Evolutionary conservation across 2,888 invertebrate species (phyloP).

Genomic region (Erynnis tages): DNA sequence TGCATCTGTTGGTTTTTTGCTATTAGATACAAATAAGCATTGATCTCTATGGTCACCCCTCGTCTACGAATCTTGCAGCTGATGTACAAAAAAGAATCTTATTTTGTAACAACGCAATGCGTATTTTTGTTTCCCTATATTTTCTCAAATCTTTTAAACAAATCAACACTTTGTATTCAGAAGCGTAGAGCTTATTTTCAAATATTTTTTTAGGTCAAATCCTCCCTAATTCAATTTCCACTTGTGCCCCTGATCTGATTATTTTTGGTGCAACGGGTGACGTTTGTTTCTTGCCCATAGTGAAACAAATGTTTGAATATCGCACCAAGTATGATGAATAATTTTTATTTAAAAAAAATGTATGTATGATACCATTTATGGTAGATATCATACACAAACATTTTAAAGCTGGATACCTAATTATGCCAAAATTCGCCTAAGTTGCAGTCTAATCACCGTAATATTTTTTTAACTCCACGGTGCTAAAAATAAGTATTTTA

Average conservation of each 20-base stretch:
- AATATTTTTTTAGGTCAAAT: conserved; percentile 54
- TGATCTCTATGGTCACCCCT: conserved; percentile 65
- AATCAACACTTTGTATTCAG: conserved; percentile 1
- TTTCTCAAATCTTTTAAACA: background rate
- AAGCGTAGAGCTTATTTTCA: conserved; percentile 3
- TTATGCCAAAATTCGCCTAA: too few species aligned
- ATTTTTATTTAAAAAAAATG: too few species aligned
- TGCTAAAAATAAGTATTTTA: too few species aligned
- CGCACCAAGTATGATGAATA: too few species aligned
- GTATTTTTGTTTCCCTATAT: conserved; percentile 20
- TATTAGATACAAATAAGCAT: conserved; percentile 78
- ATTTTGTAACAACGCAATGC: conserved; percentile 2
- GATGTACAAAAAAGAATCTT: conserved; percentile 32
- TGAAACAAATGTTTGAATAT: conserved; percentile 27
- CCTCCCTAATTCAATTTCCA: conserved; percentile 73
- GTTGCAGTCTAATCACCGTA: too few species aligned
- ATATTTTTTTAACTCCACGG: too few species aligned
- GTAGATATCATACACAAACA: too few species aligned
- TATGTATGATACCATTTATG: too few species aligned
- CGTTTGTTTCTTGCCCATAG: conserved; percentile 45
- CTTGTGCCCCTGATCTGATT: conserved; percentile 72
- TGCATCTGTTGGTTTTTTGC: conserved; percentile 79
- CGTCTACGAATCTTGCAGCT: conserved; percentile 27
- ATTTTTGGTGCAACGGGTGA: conserved; percentile 61
- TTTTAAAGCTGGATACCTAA: too few species aligned